These are phyloP conservation scores for Potamarius usumacintae DNA, from an alignment of 2,113 vertebrate genomes.

Conservation along the genomic window DNA sequence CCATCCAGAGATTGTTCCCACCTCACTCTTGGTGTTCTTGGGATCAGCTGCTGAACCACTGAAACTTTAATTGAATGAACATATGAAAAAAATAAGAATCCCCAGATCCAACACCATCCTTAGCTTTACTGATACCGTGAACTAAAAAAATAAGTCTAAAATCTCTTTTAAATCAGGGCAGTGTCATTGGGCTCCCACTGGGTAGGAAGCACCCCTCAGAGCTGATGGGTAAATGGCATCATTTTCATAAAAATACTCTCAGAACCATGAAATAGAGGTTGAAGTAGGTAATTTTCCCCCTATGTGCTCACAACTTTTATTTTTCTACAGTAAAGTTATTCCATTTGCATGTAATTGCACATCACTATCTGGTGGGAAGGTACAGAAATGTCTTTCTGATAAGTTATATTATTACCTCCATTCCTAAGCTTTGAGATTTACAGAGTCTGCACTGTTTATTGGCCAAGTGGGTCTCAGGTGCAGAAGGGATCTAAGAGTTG, in stretches of 20 bases:
- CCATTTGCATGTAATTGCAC: conserved; percentile 15
- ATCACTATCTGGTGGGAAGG: not conserved
- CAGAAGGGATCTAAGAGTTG: not conserved
- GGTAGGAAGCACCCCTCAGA: not conserved
- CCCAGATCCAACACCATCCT: not conserved
- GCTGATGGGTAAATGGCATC: not conserved
- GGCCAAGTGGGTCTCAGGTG: conserved; percentile 30
- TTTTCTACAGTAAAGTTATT: not conserved
- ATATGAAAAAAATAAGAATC: not conserved
- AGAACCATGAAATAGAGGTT: not conserved
- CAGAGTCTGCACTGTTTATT: conserved; percentile 5
- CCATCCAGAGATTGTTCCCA: not conserved
- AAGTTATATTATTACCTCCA: conserved; percentile 18
- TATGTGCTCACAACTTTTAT: not conserved
- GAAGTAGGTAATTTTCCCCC: not conserved
- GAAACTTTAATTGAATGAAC: too few relatives aligned
- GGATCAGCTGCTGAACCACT: not conserved
- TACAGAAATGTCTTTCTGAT: conserved; percentile 24
- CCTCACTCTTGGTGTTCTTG: not conserved
- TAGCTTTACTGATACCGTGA: not conserved
- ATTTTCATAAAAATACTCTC: conserved; percentile 3
- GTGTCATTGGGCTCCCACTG: not conserved
- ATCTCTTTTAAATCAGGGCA: not conserved
- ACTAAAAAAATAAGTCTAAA: conserved; percentile 1
- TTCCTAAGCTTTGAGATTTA: conserved; percentile 18